Base-by-base conservation (phyloP, 92 coral and sea anemone species). In the Palythoa grandiflora region DNA sequence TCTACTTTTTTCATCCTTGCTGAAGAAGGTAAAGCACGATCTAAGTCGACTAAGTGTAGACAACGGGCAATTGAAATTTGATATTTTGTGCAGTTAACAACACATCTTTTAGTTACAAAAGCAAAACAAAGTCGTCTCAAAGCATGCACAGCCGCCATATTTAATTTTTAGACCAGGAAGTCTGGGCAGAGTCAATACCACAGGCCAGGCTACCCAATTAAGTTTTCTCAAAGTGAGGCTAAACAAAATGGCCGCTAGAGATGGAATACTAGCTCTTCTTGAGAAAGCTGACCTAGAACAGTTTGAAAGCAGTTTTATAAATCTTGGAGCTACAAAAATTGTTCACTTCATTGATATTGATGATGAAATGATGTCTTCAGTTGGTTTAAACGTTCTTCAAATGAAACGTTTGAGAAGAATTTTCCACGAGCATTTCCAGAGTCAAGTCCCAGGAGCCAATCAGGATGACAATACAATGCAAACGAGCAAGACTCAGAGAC, bases 381-480 rank as follows among this genome's bases (percentile, higher is more conserved):
- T 68, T 68, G 73, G 73, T 68, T 68, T 28, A 68, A 68, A 40
- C 73, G 39, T 68, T 68, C 73, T 68, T 68, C 40, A 68, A 28
- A 68, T 68, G 40, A 68, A 68, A 68, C 73, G 72, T 66, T 66
- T 66, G 72, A 66, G 8, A 66, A 66, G 2, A 66, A 66, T 66
- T 66, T 66, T 66, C 28, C 72, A 66, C 72, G 72, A 66, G 72
- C 72, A 66, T 66, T 66, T 66, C 72, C 72, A 66, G 72, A 66
- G 72, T 66, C 72, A 66, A 66, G 72, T 66, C 72, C 72, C 72
- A 66, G 72, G 38, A 66, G 72, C 72, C 72, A 66, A 35, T 66
- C 72, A 66, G 73, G 73, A 68, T 68, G 73, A 68, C 73, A 68
- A 68, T 68, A 21, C 73, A 68, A 68, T 68, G 73, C 73, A 68